Conservation (phyloP, 2,113 vertebrate genomes). For the Vombatus ursinus region DNA sequence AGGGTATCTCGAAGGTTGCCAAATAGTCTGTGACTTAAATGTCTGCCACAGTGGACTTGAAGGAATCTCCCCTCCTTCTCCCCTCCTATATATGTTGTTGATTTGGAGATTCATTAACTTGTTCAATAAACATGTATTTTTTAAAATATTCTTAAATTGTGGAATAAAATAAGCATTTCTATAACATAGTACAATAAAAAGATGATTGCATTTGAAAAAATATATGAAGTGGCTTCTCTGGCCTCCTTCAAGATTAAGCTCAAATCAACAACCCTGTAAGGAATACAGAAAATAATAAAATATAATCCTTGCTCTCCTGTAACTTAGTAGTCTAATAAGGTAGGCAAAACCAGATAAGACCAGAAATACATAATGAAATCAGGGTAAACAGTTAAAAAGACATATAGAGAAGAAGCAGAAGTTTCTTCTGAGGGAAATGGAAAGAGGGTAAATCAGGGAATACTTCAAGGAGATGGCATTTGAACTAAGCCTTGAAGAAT, state of each 20-base stretch:
- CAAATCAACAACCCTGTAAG: background rate
- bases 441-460: background rate
- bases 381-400: background rate
- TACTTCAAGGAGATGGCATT: background rate
- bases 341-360: background rate
- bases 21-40: background rate
- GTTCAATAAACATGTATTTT: background rate
- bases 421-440: background rate
- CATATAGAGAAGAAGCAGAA: background rate
- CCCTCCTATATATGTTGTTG: background rate
- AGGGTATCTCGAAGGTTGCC: background rate
- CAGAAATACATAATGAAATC: background rate
- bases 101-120: background rate
- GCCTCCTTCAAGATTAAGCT: no score
- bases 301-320: background rate
- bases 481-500: background rate
- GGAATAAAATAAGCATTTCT: no score
- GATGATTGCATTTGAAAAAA: background rate
- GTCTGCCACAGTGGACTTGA: background rate
- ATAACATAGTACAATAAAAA: no score
- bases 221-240: background rate
- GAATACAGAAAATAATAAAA: background rate
- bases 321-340: background rate
- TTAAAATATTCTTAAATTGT: no score
- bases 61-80: background rate